Conservation (phyloP, 2,888 invertebrate genomes). For the Strigamia crassipes region DNA sequence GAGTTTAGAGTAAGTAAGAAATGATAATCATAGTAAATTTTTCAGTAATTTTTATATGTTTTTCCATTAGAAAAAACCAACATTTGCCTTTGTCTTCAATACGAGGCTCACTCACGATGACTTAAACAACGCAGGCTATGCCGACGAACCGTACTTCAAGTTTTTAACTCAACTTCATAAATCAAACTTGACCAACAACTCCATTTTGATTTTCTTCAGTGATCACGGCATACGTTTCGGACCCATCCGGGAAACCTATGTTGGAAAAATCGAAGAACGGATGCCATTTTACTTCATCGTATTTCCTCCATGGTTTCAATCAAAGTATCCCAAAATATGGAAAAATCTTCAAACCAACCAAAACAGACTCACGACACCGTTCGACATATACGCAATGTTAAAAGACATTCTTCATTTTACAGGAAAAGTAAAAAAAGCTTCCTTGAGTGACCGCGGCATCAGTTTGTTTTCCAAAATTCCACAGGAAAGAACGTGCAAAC, state of each 20-base stretch:
- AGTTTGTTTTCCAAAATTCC: constrained; percentile 80
- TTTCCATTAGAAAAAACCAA: constrained; percentile 37
- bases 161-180: constrained; percentile 53
- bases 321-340: constrained; percentile 67
- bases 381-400: constrained; percentile 55
- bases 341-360: constrained; percentile 70
- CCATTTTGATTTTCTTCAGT: constrained; percentile 54
- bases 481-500: constrained; percentile 72
- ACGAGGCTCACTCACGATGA: constrained; percentile 63
- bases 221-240: constrained; percentile 60
- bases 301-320: constrained; percentile 73
- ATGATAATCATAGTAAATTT: too few relatives aligned
- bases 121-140: constrained; percentile 75
- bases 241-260: constrained; percentile 59
- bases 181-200: constrained; percentile 48
- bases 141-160: constrained; percentile 69
- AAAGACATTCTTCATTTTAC: constrained; percentile 66
- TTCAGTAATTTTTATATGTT: too few relatives aligned
- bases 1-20: constrained; percentile 44
- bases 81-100: constrained; percentile 30
- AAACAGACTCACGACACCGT: constrained; percentile 71
- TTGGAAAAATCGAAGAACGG: constrained; percentile 78
- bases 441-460: constrained; percentile 63
- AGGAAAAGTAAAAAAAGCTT: neutral
- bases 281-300: constrained; percentile 77